Percentiles rank a stretch among this genome's conserved stretches.
Conservation (phyloP, 2,888 invertebrate genomes). For the Stenotaenia linearis region DNA sequence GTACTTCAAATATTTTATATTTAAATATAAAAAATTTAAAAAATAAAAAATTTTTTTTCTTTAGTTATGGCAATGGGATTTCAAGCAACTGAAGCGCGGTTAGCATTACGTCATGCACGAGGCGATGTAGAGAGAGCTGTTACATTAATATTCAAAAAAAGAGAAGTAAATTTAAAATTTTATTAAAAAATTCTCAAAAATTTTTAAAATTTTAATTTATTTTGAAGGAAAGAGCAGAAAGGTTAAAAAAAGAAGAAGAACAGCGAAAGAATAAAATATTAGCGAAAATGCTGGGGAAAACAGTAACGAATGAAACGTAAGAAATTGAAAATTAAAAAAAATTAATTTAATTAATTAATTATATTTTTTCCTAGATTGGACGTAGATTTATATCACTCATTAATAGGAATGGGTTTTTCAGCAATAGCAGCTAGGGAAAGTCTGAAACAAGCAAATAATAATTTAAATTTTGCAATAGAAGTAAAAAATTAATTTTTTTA, state of each 20-base stretch:
- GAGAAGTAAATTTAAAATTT: slow-evolving; percentile 47
- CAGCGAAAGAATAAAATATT: slow-evolving; percentile 44
- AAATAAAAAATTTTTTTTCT: too few relatives aligned
- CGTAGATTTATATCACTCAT: slow-evolving; percentile 41
- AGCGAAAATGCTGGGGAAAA: slow-evolving; percentile 55
- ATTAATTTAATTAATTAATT: background rate
- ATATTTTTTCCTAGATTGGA: slow-evolving; percentile 45
- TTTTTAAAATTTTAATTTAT: background rate
- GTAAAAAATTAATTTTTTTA: slow-evolving; percentile 38
- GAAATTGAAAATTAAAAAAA: background rate
- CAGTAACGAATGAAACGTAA: slow-evolving; percentile 54
- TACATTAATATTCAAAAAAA: slow-evolving; percentile 58
- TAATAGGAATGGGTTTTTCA: slow-evolving; percentile 61
- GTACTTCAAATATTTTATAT: slow-evolving; percentile 49
- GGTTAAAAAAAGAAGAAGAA: slow-evolving; percentile 51
- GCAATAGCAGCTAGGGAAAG: slow-evolving; percentile 57
- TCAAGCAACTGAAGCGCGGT: slow-evolving; percentile 60
- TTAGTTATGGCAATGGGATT: slow-evolving; percentile 55
- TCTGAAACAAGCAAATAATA: slow-evolving; percentile 61
- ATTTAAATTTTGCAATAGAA: slow-evolving; percentile 60
- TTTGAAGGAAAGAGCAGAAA: slow-evolving; percentile 47
- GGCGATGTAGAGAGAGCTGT: slow-evolving; percentile 60
- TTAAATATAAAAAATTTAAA: too few relatives aligned
- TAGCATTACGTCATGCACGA: slow-evolving; percentile 59
- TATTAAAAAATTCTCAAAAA: too few relatives aligned